Evolutionary conservation across 2,797 vertebrate species (phyloP), one percentile per base, ranked within the genome.

Genomic region (Podarcis lilfordi): DNA sequence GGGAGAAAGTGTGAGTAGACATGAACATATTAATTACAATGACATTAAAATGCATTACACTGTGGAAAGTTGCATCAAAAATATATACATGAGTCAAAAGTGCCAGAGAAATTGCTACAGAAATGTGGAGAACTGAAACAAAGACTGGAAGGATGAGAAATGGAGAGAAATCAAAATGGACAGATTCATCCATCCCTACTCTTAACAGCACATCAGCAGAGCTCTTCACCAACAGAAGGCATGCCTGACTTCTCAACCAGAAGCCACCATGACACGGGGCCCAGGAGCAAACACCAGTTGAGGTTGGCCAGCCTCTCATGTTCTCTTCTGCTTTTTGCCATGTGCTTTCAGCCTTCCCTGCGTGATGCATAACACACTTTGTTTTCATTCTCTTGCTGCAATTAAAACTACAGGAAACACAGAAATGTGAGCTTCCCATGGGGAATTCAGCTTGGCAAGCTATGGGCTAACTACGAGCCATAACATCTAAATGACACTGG

Each of bases 321-420:
- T 78, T 80, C 25, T 17, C 17, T 40, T 77, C 66, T 43, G 0
- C 21, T 45, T 80, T 94, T 71, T 92, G 55, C 81, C 76, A 50
- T 17, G 27, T 2, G 85, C 83, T 92, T 84, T 85, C 78, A 72
- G 90, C 80, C 40, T 80, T 86, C 84, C 89, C 29, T n/a, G 1
- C 4, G 27, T 13, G 35, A 87, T 19, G 6, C 19, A 32, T 3
- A 90, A 64, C 88, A 81, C 15, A 21, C 55, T 43, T 59, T 76
- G 50, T 68, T 93, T 93, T 89, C 81, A 83, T 85, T 89, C 92
- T 88, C 32, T 86, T 78, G 66, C 61, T 94, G 43, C 91, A 93
- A 91, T 93, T 90, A 95, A 93, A 91, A 25, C 74, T 90, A 27
- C 87, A 91, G 90, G 74, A 89, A 94, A 84, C 40, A 77, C 84